A percentile compares a stretch with the other conserved stretches of the same genome.
Conservation (phyloP, 2,113 vertebrate species). For the Sciurus niger region DNA sequence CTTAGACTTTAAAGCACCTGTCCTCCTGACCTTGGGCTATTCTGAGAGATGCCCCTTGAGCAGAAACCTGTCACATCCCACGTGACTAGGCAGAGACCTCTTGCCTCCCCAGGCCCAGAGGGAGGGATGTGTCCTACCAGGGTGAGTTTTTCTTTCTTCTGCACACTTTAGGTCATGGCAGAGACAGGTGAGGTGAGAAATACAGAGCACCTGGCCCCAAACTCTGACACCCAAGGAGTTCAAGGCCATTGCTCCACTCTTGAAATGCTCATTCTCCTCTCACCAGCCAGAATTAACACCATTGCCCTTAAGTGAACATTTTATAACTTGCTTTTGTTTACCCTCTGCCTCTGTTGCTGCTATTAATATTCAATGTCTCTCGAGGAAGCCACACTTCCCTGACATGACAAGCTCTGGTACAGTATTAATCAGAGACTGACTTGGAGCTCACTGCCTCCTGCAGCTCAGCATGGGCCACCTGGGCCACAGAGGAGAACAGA, state of each 20-base stretch:
- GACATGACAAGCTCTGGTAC: conserved; percentile 72
- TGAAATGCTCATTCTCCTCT: conserved; percentile 14
- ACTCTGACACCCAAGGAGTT: background rate
- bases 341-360: conserved; percentile 83
- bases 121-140: background rate
- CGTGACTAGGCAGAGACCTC: background rate
- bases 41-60: background rate
- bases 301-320: conserved; percentile 79
- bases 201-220: background rate
- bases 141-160: background rate
- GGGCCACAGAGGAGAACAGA: background rate
- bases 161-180: background rate
- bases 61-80: background rate
- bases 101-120: background rate
- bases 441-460: background rate
- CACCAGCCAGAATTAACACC: conserved; percentile 49
- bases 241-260: conserved; percentile 6
- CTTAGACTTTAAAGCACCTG: background rate
- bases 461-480: background rate
- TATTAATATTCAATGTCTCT: conserved; percentile 88
- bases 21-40: background rate
- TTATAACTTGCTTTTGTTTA: conserved; percentile 85
- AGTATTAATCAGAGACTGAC: conserved; percentile 69
- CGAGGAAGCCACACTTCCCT: conserved; percentile 78
- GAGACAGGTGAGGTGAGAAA: background rate